These are phyloP conservation scores for Drosophila nr. perissopoda DNA, from an alignment of 2,888 invertebrate species.

Conservation along the genomic window DNA sequence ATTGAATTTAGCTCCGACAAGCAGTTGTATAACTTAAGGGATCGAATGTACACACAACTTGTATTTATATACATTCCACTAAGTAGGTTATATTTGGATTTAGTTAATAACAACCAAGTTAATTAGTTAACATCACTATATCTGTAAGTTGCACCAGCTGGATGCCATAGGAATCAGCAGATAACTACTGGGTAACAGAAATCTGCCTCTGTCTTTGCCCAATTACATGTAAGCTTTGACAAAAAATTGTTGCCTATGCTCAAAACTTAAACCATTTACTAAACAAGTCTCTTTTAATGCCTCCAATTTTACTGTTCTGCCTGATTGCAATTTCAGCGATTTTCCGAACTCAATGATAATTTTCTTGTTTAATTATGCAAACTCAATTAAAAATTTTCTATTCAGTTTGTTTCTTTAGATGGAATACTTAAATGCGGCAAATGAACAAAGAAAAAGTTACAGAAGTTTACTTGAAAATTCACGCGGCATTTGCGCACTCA, in stretches of 20 bases:
- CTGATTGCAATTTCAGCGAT: neutral
- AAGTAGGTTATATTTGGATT: neutral
- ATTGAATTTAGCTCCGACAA: constrained; percentile 13
- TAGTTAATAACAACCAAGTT: neutral
- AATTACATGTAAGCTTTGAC: neutral
- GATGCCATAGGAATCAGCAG: neutral
- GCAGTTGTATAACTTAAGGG: neutral
- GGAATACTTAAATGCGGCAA: constrained; percentile 33
- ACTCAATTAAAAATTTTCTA: constrained; percentile 70
- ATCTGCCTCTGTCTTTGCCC: neutral
- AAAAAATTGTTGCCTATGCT: neutral
- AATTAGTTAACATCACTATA: neutral
- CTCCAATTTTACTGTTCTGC: neutral
- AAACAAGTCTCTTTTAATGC: neutral
- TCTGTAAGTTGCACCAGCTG: neutral
- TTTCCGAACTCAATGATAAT: constrained; percentile 50
- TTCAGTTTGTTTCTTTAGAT: constrained; percentile 37
- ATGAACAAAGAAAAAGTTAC: constrained; percentile 48
- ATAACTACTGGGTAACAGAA: neutral
- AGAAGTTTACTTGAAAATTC: constrained; percentile 60
- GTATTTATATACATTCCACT: neutral
- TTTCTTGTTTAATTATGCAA: constrained; percentile 75
- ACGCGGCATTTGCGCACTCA: constrained; percentile 70
- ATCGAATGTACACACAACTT: neutral
- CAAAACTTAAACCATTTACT: neutral